These are phyloP conservation scores for Enteromius viviparus DNA, from an alignment of 2,797 vertebrate species.

Conservation along the genomic window DNA sequence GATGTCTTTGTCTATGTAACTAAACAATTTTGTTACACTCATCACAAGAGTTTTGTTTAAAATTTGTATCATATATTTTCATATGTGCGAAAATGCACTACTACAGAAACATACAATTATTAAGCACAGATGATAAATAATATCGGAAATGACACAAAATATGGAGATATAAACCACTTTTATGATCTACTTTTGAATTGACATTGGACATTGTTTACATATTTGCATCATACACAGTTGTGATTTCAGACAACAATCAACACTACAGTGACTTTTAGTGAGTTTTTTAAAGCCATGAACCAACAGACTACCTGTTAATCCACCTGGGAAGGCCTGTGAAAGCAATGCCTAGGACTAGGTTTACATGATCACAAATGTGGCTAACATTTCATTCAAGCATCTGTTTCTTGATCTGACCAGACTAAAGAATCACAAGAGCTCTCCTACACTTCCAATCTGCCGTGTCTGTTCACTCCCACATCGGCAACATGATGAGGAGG, in stretches of 20 bases:
- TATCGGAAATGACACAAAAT: background rate
- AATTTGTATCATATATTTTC: background rate
- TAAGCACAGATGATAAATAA: background rate
- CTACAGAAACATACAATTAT: background rate
- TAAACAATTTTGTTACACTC: background rate
- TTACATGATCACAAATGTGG: background rate
- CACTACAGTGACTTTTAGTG: constrained; percentile 11
- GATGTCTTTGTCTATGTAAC: background rate
- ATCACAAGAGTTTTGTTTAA: background rate
- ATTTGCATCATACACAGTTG: background rate
- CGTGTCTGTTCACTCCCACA: background rate
- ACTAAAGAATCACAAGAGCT: constrained; percentile 25
- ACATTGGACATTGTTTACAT: background rate
- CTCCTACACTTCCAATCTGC: constrained; percentile 17
- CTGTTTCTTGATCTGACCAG: background rate
- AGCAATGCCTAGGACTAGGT: background rate
- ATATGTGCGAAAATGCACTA: background rate
- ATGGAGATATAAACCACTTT: background rate
- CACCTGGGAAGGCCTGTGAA: background rate
- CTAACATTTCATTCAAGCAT: background rate
- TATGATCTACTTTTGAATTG: background rate
- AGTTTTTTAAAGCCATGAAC: background rate
- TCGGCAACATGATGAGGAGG: constrained; percentile 22
- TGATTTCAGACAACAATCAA: background rate
- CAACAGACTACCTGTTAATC: background rate